phyloP scores from a whole-genome alignment of 2,113 vertebrate species.

The Sorex fumeus region DNA sequence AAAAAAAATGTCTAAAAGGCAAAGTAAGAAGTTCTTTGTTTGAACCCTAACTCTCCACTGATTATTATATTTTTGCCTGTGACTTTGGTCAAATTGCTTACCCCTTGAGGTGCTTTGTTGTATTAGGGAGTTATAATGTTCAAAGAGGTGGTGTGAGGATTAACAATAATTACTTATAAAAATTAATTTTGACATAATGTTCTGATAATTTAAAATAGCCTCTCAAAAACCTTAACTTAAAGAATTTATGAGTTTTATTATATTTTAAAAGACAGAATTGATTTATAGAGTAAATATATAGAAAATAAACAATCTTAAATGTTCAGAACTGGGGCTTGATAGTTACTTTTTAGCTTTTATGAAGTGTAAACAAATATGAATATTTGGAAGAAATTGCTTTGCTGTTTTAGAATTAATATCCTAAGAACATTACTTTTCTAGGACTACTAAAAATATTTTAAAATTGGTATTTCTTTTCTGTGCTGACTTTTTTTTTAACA shows the following conservation, averaged over 20 bases:
- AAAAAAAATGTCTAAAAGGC: conserved; percentile 13
- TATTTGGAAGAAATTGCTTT: conserved; percentile 38
- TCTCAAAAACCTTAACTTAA: neutral
- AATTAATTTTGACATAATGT: conserved; percentile 45
- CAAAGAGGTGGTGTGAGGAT: conserved; percentile 15
- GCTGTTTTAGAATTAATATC: conserved; percentile 15
- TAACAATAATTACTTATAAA: neutral
- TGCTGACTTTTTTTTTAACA: conserved; percentile 20
- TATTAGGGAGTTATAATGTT: neutral
- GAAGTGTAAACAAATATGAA: conserved; percentile 1
- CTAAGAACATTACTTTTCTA: conserved; percentile 25
- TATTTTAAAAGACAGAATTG: conserved; percentile 35
- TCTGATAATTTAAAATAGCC: conserved; percentile 46
- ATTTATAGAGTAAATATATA: conserved; percentile 11
- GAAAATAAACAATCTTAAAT: neutral
- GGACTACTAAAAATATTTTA: neutral
- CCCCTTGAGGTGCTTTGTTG: neutral
- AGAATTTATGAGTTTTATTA: neutral
- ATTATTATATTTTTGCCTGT: conserved; percentile 8
- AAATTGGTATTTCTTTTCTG: neutral
- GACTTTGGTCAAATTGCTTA: conserved; percentile 40
- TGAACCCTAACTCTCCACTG: neutral
- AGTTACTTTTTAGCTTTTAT: conserved; percentile 15
- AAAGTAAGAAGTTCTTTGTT: conserved; percentile 53
- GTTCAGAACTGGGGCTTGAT: neutral